Evolutionary conservation across 1,140 invertebrate genomes (phyloP).

Genomic region (Bombus impatiens): DNA sequence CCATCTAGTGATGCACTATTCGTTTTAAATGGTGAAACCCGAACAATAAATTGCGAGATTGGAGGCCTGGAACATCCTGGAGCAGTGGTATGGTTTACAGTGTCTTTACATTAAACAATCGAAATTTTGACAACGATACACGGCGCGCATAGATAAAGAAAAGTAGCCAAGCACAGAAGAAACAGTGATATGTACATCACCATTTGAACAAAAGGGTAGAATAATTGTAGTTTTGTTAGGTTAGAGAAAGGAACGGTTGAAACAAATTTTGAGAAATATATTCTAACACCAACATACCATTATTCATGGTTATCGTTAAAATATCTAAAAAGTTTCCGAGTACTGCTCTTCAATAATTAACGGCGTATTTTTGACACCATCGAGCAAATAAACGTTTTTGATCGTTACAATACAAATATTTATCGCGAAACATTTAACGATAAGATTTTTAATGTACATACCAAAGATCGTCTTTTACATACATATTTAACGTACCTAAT

Average conservation of each 20-base stretch:
- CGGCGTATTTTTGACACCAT: constrained; percentile 44
- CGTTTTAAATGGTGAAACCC: constrained; percentile 88
- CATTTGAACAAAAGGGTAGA: constrained; percentile 11
- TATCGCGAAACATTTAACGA: constrained; percentile 34
- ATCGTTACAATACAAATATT: constrained; percentile 40
- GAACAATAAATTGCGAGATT: constrained; percentile 91
- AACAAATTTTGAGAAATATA: constrained; percentile 43
- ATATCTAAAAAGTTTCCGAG: constrained; percentile 19
- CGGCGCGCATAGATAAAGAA: neutral
- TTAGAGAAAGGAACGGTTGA: constrained; percentile 12
- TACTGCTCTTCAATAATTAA: constrained; percentile 23
- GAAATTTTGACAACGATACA: constrained; percentile 3
- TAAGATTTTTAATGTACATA: constrained; percentile 58
- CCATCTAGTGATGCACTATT: constrained; percentile 89
- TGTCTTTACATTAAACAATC: constrained; percentile 79
- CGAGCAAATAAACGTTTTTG: constrained; percentile 25
- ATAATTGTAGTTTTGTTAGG: constrained; percentile 18
- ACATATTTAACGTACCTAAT: constrained; percentile 47
- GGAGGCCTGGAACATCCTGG: constrained; percentile 87
- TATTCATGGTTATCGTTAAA: constrained; percentile 42
- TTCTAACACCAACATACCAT: constrained; percentile 46
- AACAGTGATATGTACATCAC: constrained; percentile 17
- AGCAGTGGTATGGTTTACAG: constrained; percentile 86
- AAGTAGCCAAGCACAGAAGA: neutral
- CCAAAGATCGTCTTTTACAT: constrained; percentile 53